These are phyloP conservation scores for Ataeniobius toweri DNA, from an alignment of 2,797 vertebrate species.

Conservation along the genomic window DNA sequence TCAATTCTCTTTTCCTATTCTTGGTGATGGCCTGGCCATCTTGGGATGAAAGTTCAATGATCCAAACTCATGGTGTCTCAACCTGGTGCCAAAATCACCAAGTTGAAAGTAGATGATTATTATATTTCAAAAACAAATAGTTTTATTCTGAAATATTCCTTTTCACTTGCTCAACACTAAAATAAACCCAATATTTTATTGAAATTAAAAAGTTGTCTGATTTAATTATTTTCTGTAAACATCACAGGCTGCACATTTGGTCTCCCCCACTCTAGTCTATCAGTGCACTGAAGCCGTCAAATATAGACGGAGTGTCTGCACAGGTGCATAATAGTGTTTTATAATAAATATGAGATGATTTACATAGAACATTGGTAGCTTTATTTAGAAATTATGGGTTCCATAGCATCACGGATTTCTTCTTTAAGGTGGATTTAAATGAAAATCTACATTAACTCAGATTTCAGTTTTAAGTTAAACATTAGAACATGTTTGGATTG, in stretches of 20 bases:
- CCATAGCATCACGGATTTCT: too few species aligned
- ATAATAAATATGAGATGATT: not conserved
- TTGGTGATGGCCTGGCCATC: not conserved
- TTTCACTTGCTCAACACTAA: not conserved
- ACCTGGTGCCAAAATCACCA: not conserved
- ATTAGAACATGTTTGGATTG: not conserved
- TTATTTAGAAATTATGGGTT: not conserved
- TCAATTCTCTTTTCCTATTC: too few species aligned
- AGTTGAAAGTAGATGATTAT: not conserved
- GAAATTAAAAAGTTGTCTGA: too few species aligned
- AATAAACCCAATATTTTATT: not conserved
- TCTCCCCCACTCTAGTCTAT: too few species aligned
- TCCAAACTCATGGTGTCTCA: not conserved
- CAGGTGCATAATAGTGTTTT: not conserved
- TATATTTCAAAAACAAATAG: not conserved
- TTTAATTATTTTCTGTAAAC: not conserved
- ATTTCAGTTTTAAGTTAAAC: not conserved
- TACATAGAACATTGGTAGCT: not conserved
- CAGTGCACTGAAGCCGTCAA: too few species aligned
- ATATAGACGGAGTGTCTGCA: too few species aligned
- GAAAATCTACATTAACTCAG: not conserved
- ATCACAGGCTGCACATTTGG: too few species aligned
- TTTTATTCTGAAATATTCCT: not conserved
- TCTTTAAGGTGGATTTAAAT: not conserved
- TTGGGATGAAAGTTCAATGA: not conserved